Conservation (phyloP, 2,888 invertebrate genomes). For the Zaprionus lineosus region DNA sequence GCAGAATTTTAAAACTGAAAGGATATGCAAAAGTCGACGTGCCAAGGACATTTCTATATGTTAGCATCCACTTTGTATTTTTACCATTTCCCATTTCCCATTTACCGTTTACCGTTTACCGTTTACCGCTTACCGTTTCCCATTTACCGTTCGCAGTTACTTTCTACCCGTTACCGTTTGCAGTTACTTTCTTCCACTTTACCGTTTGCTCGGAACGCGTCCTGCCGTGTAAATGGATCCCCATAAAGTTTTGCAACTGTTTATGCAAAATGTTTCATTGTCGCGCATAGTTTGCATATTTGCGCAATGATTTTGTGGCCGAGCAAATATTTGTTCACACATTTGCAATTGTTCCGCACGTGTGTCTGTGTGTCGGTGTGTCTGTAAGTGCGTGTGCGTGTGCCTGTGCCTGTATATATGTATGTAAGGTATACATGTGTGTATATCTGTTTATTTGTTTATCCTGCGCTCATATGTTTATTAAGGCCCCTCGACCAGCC, state of each 20-base stretch:
- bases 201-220: constrained; percentile 25
- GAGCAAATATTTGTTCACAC: constrained; percentile 71
- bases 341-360: constrained; percentile 20
- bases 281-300: constrained; percentile 72
- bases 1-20: no score
- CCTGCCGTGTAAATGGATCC: constrained; percentile 46
- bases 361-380: background rate
- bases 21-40: constrained; percentile 4
- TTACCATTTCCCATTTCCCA: no score
- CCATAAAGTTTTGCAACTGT: constrained; percentile 45
- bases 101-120: no score
- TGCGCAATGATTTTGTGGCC: constrained; percentile 71
- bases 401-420: background rate
- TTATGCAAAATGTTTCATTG: constrained; percentile 59
- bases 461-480: constrained; percentile 58
- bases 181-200: constrained; percentile 8
- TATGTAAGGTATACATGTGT: constrained; percentile 17
- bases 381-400: constrained; percentile 7
- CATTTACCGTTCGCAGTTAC: no score
- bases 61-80: no score
- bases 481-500: constrained; percentile 47
- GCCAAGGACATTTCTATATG: no score
- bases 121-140: no score
- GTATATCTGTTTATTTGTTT: constrained; percentile 1
- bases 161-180: no score